A percentile compares a stretch with the other conserved stretches of the same genome.
These are phyloP conservation scores for Nannoperca australis DNA, from an alignment of 2,797 vertebrate genomes.

Conservation along the genomic window DNA sequence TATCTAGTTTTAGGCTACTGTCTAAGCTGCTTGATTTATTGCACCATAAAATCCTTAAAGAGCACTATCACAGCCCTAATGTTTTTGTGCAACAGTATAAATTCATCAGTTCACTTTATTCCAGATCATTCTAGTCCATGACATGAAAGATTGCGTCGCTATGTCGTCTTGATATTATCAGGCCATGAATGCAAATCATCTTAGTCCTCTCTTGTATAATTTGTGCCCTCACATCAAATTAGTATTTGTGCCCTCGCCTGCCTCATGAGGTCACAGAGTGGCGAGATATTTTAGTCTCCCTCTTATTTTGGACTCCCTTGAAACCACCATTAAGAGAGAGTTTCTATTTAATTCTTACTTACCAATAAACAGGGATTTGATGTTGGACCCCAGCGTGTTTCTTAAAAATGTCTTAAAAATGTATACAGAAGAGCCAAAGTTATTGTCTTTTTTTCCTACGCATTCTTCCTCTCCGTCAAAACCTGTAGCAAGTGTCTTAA, in stretches of 20 bases:
- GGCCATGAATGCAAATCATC: background rate
- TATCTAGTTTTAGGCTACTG: background rate
- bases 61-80: background rate
- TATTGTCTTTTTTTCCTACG: too few relatives aligned
- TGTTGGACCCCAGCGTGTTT: background rate
- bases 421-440: too few relatives aligned
- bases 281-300: background rate
- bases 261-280: background rate
- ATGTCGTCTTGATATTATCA: background rate
- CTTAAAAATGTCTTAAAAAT: too few relatives aligned
- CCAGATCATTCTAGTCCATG: background rate
- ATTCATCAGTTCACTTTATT: slow-evolving; percentile 5
- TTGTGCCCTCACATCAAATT: background rate
- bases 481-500: too few relatives aligned
- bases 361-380: too few relatives aligned
- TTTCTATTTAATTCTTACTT: background rate
- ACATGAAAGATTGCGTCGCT: background rate
- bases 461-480: too few relatives aligned
- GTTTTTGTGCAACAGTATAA: slow-evolving; percentile 4
- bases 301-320: background rate
- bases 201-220: background rate
- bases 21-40: slow-evolving; percentile 13
- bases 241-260: background rate
- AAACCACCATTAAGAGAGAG: background rate
- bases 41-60: background rate